Conservation (phyloP, 1,140 invertebrate genomes). For the Drosophila repletoides region DNA sequence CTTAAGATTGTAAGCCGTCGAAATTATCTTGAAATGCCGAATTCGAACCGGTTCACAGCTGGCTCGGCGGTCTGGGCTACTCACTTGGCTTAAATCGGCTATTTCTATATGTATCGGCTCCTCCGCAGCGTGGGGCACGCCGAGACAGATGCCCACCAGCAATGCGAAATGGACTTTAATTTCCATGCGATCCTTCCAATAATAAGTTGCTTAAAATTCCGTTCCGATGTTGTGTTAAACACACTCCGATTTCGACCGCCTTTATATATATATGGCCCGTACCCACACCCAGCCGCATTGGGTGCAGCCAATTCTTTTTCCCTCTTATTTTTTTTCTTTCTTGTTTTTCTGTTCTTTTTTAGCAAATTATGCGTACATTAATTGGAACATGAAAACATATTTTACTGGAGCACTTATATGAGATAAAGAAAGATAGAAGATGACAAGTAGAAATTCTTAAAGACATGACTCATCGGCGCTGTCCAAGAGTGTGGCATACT, state of each 20-base stretch:
- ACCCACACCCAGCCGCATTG: slow-evolving; percentile 16
- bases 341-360: no score
- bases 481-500: slow-evolving; percentile 8
- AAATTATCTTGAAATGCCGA: no score
- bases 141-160: slow-evolving; percentile 50
- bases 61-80: slow-evolving; percentile 1
- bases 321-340: no score
- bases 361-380: slow-evolving; percentile 21
- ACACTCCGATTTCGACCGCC: neutral
- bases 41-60: neutral
- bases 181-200: slow-evolving; percentile 14
- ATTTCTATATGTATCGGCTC: slow-evolving; percentile 19
- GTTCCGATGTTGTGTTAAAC: neutral
- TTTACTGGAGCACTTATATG: slow-evolving; percentile 23
- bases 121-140: slow-evolving; percentile 13
- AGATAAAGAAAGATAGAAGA: slow-evolving; percentile 13
- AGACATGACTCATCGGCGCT: neutral
- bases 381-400: slow-evolving; percentile 50
- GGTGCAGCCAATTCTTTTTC: slow-evolving; percentile 43
- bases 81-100: slow-evolving; percentile 53
- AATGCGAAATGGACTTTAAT: slow-evolving; percentile 23
- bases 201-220: neutral
- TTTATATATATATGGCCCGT: slow-evolving; percentile 35
- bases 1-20: no score
- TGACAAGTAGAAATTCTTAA: neutral